Evolutionary conservation across 2,797 vertebrate species (phyloP), one percentile per base, ranked within the genome.

Genomic region (Pseudocheirus occidentalis): DNA sequence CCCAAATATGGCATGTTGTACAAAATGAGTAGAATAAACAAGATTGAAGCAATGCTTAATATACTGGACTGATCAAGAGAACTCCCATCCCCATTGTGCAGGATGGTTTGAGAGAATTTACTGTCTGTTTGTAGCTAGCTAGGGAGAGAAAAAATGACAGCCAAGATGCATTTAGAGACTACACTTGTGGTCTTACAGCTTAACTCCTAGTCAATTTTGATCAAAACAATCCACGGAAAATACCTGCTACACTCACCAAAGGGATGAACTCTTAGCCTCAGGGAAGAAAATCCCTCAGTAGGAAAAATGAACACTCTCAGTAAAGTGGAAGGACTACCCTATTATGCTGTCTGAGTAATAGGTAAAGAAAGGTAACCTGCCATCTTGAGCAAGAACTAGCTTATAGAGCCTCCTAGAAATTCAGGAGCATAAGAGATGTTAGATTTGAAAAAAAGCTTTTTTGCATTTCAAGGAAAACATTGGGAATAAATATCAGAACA

Each of bases 391-490:
- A 57, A 91, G 57, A 57, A 95, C 7, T 40, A 6, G 14, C 27
- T 9, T 54, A 46, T 28, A 89, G 9, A 59, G 34, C 89, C 53
- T 58, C 6, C 50, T 81, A 18, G 18, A 95, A 92, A 62, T 52
- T 92, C 31, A 62, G 28, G 89, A 94, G 55, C 92, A 14, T 9
- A 24, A 46, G 87, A 92, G 92, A 66, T 50, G 54, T 34, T 93
- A 24, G n/a, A 90, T 10, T n/a, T 73, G 92, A 94, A 52, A 5
- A 91, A 31, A 56, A 24, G 0, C 11, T 62, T 56, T 53, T 58
- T 18, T 50, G 21, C 89, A 24, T 92, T 53, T n/a, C 53, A 58
- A 62, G 24, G 1, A 90, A 96, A 97, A 96, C 18, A 54, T 46
- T 93, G 57, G 31, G 21, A 91, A 90, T 93, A 7, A 89, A 55